Conservation (phyloP, 2,888 invertebrate genomes). For the Sturmia bella region DNA sequence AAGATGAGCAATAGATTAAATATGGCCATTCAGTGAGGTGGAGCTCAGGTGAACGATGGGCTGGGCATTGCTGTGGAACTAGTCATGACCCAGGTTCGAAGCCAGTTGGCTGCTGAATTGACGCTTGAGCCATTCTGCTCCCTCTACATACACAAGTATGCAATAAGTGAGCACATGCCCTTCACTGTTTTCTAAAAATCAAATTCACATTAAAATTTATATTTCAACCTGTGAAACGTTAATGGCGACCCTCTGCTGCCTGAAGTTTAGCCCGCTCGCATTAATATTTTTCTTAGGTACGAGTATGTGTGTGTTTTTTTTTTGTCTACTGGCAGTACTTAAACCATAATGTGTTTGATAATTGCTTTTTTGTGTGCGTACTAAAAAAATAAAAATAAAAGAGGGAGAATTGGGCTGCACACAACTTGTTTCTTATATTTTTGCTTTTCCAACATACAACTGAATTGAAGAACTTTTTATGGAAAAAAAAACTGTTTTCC, state of each 20-base stretch:
- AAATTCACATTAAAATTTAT: not conserved
- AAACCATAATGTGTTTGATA: slow-evolving; percentile 66
- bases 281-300: no score
- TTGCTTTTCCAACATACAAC: not conserved
- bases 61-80: no score
- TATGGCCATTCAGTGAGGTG: no score
- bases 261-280: no score
- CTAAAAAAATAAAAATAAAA: not conserved
- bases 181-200: not conserved
- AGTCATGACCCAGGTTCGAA: no score
- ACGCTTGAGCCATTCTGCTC: no score
- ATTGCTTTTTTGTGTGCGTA: slow-evolving; percentile 65
- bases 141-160: no score
- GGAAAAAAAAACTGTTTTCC: not conserved
- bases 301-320: slow-evolving; percentile 10
- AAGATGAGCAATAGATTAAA: no score
- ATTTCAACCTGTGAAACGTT: slow-evolving; percentile 48
- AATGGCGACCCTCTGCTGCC: slow-evolving; percentile 53
- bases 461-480: not conserved
- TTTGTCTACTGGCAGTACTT: slow-evolving; percentile 40
- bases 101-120: no score
- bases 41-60: no score
- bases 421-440: slow-evolving; percentile 10
- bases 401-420: slow-evolving; percentile 19
- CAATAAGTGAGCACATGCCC: no score